Evolutionary conservation across 2,888 invertebrate species (phyloP), one percentile per base, ranked within the genome.

Genomic region (Blomia tropicalis): DNA sequence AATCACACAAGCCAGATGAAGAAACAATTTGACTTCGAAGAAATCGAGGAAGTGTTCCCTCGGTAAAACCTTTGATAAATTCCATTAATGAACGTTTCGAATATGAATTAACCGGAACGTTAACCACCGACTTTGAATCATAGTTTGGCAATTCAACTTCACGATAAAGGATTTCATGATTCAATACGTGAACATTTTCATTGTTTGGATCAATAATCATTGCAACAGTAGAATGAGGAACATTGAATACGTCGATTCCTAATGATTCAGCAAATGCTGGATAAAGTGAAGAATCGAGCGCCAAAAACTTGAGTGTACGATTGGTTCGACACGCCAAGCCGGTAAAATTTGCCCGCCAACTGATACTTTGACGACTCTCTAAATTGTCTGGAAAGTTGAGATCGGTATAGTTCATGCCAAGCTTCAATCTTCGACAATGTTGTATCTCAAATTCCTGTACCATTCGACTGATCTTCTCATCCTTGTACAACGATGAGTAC

Each of bases 241-340:
- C 61, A 2, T 67, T 65, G 11, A 68, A 65, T n/a, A 68, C 62
- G 64, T 86, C 81, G 25, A 87, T 78, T 1, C 86, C 87, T 4
- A 88, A 78, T 27, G 80, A 79, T 70, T 84, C 82, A 0, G 85
- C 83, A 71, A 87, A 84, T 70, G 83, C 81, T 68, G 80, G 80
- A 70, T 84, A 83, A 60, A 79, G 75, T 1, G 82, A 73, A 67
- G 83, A 83, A 71, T 89, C 87, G 68, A 89, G 78, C 0, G 84
- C 83, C 36, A 86, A 74, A 66, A 84, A 77, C 14, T 77, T 75
- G 59, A 84, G 70, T 17, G 81, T 80, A 67, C 74, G 74, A 71
- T 85, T 84, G 2, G 76, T 76, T 43, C 68, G 66, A 68, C 77
- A 77, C 1, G 72, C 72, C 4, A 74, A 68, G 17, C 76, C 76